phyloP scores from a whole-genome alignment of 2,888 invertebrate genomes.

The Ectemnius continuus region DNA sequence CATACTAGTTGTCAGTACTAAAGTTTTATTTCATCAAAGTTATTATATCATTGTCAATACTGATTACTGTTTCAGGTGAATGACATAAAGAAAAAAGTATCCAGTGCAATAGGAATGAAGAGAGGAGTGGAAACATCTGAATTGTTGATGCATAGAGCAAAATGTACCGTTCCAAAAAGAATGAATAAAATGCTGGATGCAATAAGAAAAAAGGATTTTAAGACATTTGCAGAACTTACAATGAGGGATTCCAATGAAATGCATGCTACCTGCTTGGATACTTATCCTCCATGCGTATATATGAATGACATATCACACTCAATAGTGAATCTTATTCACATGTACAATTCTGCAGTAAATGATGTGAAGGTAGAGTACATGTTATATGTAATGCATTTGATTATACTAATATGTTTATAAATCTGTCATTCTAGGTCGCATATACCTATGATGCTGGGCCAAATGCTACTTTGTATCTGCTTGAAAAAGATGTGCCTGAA shows the following conservation, averaged over 20 bases:
- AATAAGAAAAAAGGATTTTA: slow-evolving; percentile 86
- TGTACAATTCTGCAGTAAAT: slow-evolving; percentile 87
- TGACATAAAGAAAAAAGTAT: slow-evolving; percentile 89
- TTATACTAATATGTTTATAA: slow-evolving; percentile 7
- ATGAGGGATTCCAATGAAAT: slow-evolving; percentile 99
- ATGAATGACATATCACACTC: slow-evolving; percentile 92
- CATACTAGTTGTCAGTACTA: slow-evolving; percentile 87
- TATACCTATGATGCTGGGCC: slow-evolving; percentile 99
- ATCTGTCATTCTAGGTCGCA: slow-evolving; percentile 83
- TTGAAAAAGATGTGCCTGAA: slow-evolving; percentile 86
- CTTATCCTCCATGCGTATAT: slow-evolving; percentile 95
- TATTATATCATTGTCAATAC: not conserved
- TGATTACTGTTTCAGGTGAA: slow-evolving; percentile 76
- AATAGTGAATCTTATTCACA: slow-evolving; percentile 89
- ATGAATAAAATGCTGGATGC: slow-evolving; percentile 82
- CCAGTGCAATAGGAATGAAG: slow-evolving; percentile 95
- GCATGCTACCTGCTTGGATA: slow-evolving; percentile 95
- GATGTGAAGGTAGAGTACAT: slow-evolving; percentile 80
- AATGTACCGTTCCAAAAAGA: slow-evolving; percentile 86
- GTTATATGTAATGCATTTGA: not conserved
- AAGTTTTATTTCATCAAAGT: not conserved
- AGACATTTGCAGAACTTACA: slow-evolving; percentile 92
- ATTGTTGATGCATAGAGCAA: slow-evolving; percentile 86
- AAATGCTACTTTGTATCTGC: slow-evolving; percentile 93
- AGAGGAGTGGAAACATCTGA: slow-evolving; percentile 88